Conservation (phyloP, 1,140 invertebrate genomes). For the Sesamia nonagrioides region DNA sequence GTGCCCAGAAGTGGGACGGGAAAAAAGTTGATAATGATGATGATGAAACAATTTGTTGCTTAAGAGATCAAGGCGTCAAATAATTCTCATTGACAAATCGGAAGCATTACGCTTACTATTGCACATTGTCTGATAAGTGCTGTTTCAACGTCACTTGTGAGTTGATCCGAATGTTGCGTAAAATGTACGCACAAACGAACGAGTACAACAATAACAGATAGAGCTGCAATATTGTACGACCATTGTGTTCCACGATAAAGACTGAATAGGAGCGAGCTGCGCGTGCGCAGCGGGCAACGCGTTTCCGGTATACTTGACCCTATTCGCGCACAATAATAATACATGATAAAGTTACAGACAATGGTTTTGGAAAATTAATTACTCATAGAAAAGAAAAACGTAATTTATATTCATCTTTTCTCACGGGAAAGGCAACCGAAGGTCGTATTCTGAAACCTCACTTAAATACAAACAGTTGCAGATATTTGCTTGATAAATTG, state of each 20-base stretch:
- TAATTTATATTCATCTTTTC: conserved; percentile 51
- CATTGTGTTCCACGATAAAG: conserved; percentile 74
- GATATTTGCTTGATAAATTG: conserved; percentile 58
- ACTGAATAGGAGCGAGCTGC: conserved; percentile 73
- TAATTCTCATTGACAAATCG: conserved; percentile 8
- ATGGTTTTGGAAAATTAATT: conserved; percentile 43
- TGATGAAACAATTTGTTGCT: too few species aligned
- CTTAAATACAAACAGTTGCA: conserved; percentile 44
- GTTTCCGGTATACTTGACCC: conserved; percentile 84
- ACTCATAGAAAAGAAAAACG: conserved; percentile 34
- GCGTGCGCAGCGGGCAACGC: conserved; percentile 70
- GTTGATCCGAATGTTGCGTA: conserved; percentile 25
- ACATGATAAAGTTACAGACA: conserved; percentile 47
- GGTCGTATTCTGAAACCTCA: conserved; percentile 40
- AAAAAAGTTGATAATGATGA: too few species aligned
- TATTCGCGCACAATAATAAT: conserved; percentile 67
- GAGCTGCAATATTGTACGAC: conserved; percentile 54
- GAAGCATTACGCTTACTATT: background rate
- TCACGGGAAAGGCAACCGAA: conserved; percentile 60
- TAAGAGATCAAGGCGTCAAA: background rate
- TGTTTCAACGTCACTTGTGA: conserved; percentile 14
- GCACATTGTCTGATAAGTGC: background rate
- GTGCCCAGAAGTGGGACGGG: too few species aligned
- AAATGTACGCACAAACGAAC: conserved; percentile 43
- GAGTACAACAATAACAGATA: conserved; percentile 52